Evolutionary conservation across 2,888 invertebrate genomes (phyloP).

Genomic region (Glyphotaelius pellucidus): DNA sequence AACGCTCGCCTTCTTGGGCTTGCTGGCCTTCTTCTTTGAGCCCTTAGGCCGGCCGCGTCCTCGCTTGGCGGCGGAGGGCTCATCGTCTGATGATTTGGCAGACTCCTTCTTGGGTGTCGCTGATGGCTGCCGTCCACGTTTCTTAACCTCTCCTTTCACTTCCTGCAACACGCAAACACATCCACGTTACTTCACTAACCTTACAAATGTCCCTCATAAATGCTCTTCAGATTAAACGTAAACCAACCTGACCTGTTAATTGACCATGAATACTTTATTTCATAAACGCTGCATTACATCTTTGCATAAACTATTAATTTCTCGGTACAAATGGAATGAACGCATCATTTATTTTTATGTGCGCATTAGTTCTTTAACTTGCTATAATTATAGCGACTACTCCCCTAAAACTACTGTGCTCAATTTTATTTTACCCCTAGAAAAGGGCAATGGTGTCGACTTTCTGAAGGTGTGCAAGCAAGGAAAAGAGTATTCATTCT

Average conservation of each 20-base stretch:
- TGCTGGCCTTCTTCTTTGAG: slow-evolving; percentile 76
- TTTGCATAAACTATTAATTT: neutral
- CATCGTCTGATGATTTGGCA: slow-evolving; percentile 77
- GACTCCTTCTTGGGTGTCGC: slow-evolving; percentile 75
- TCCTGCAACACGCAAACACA: slow-evolving; percentile 70
- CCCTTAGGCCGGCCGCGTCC: slow-evolving; percentile 78
- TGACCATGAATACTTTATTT: neutral
- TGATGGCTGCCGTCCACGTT: slow-evolving; percentile 73
- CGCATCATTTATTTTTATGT: neutral
- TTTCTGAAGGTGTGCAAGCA: neutral
- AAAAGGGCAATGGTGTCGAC: neutral
- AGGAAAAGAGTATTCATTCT: neutral
- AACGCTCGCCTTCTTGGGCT: slow-evolving; percentile 70
- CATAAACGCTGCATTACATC: neutral
- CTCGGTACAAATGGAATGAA: neutral
- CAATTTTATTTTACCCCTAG: neutral
- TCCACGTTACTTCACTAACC: neutral
- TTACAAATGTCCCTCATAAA: neutral
- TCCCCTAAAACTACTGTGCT: neutral
- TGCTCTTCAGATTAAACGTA: neutral
- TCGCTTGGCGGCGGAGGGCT: slow-evolving; percentile 77
- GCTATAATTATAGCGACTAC: neutral
- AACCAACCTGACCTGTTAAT: neutral
- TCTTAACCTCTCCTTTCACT: slow-evolving; percentile 75
- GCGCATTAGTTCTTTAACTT: neutral